Base-by-base conservation (phyloP, 2,113 vertebrate genomes). In the Corythoichthys haematopterus region DNA sequence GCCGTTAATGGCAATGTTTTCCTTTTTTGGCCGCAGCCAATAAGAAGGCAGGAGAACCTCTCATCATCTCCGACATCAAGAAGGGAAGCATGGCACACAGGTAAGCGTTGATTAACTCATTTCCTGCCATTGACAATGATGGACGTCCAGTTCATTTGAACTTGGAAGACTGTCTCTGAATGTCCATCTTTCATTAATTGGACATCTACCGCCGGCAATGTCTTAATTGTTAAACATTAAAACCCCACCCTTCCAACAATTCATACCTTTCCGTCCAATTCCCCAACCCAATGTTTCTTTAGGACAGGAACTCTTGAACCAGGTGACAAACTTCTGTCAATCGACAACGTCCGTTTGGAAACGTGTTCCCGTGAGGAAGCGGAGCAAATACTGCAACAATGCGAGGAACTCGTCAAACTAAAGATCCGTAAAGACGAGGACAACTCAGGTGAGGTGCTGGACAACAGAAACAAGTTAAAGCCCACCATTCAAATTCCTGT, bases 361-460 rank as follows among this genome's bases (percentile, higher is more conserved):
- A 94, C 93, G 74, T 97, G 96, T 52, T 94, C 94, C 60, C 94
- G 91, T 88, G 95, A 98, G 67, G 95, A 98, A 1, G 96, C 96
- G 0, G 93, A 96, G 87, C 94, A 96, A 76, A 95, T 99, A 82
- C 92, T 99, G 57, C 93, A 93, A 78, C 95, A 97, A 75, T 94
- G 95, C 2, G 95, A 98, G 85, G 97, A 98, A 69, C 92, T 99
- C 84, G 96, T 99, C 78, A 97, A 96, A 83, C 92, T 98, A 48
- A 98, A 98, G 91, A 94, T 99, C 74, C 93, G 95, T 66, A 99
- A 99, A 76, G 96, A 99, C 15, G 97, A 99, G 76, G 96, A 99
- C 91, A 98, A 98, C 89, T 99, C 96, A 1, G 97, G 97, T 98
- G 57, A 4, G 51, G 12, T 28, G 13, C 56, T 58, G n/a, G n/a